Percentiles rank a stretch among this genome's conserved stretches.
Conservation (phyloP, 2,888 invertebrate genomes). For the Timandra comae region DNA sequence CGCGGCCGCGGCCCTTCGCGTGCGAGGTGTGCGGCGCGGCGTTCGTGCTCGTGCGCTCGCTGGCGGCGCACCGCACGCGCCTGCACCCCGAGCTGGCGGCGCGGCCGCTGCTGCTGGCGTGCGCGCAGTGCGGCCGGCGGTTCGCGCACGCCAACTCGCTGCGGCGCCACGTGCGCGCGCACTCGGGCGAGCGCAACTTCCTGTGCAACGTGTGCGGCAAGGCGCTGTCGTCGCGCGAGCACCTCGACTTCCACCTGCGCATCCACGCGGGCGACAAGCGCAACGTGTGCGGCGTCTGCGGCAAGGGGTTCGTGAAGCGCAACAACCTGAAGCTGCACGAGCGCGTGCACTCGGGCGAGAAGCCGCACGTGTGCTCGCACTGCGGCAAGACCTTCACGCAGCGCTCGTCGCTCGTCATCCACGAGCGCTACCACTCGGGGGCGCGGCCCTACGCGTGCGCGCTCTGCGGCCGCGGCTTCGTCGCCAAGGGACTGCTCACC, state of each 20-base stretch:
- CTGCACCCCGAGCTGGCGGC: constrained; percentile 53
- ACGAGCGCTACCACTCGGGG: constrained; percentile 78
- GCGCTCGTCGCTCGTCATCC: constrained; percentile 77
- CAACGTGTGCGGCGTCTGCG: constrained; percentile 72
- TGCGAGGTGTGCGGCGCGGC: constrained; percentile 1
- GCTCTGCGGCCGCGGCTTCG: constrained; percentile 78
- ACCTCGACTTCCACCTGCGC: constrained; percentile 78
- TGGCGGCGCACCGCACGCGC: constrained; percentile 54
- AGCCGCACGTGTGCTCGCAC: constrained; percentile 77
- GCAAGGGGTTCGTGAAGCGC: constrained; percentile 78
- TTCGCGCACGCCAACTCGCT: constrained; percentile 73
- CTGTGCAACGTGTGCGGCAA: constrained; percentile 79
- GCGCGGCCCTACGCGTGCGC: constrained; percentile 77
- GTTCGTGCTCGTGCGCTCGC: constrained; percentile 27
- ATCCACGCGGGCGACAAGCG: constrained; percentile 80
- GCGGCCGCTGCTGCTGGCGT: constrained; percentile 55
- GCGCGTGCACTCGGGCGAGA: constrained; percentile 78
- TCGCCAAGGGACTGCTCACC: constrained; percentile 78
- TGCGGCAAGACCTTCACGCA: constrained; percentile 80
- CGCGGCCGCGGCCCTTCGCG: constrained; percentile 37
- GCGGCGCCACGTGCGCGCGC: constrained; percentile 64
- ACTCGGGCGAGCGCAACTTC: constrained; percentile 70
- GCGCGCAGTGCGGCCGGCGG: constrained; percentile 57
- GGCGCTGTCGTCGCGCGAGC: constrained; percentile 75
- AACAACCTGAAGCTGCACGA: constrained; percentile 78